Base-by-base conservation (phyloP, 2,113 vertebrate genomes). In the Oncorhynchus masou region DNA sequence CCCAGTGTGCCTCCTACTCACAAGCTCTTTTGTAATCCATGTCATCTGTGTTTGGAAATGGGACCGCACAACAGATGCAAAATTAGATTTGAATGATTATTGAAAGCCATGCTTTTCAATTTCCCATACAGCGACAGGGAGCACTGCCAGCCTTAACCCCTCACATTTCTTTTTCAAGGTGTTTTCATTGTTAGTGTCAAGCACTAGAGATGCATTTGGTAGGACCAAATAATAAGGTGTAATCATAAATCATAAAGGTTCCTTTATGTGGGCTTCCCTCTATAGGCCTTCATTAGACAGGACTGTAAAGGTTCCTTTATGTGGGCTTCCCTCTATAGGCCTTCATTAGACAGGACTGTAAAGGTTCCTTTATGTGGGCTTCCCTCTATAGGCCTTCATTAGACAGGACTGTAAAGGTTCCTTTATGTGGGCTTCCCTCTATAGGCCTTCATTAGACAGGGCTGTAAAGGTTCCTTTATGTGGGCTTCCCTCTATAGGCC, bases 271-370 rank as follows among this genome's bases (percentile, higher is more conserved):
- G 79, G 79, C 19, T 4, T 31, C 16, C 77, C 75, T 69, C 77
- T 85, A 74, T 16, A 39, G 79, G 77, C 78, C 86, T 86, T 90
- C 89, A 91, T 91, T 77, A 73, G 65, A 73, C 80, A 74, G 84
- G 78, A 9, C 9, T 45, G 39, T 45, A 45, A 45, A 45, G 9
- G 9, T 45, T 45, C 39, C 39, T 45, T 45, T 45, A 45, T 45
- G 39, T 0, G 39, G 78, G 79, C 19, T 4, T 31, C 16, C 77
- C 75, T 69, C 77, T 85, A 74, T 16, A 39, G 79, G 77, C 78
- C 86, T 86, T 90, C 89, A 91, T 91, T 77, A 73, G 65, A 73
- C 80, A 74, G 84, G 78, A 9, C 9, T 45, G 39, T 45, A 45
- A 45, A 45, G 39, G 9, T 45, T 45, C 39, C 39, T 45, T 45